Evolutionary conservation across 2,113 vertebrate species (phyloP).

Genomic region (Carlito syrichta): DNA sequence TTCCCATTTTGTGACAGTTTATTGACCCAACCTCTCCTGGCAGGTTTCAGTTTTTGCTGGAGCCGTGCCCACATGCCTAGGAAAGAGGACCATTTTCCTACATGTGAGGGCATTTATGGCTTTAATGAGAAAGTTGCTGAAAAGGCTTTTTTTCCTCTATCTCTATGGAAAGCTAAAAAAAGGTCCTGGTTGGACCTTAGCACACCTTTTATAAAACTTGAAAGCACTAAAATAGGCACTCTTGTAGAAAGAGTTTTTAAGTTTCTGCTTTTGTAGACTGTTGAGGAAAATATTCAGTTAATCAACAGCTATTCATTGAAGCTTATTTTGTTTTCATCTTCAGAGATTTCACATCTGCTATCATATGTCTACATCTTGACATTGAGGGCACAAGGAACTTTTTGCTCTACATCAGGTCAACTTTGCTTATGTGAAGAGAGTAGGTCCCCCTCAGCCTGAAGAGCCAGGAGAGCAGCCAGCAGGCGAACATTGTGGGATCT

Average conservation of each 20-base stretch:
- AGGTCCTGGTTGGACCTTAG: not conserved
- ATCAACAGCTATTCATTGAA: constrained; percentile 48
- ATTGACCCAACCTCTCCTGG: not conserved
- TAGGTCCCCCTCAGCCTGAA: no score
- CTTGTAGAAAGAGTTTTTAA: not conserved
- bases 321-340: constrained; percentile 29
- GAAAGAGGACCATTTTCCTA: not conserved
- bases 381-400: not conserved
- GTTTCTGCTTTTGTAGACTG: constrained; percentile 35
- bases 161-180: not conserved
- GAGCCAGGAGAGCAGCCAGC: not conserved
- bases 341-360: constrained; percentile 2
- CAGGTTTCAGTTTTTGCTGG: not conserved
- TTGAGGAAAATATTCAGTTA: constrained; percentile 37
- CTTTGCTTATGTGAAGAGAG: not conserved
- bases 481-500: not conserved
- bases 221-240: constrained; percentile 1
- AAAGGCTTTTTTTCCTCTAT: not conserved
- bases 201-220: not conserved
- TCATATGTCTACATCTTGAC: not conserved
- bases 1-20: not conserved
- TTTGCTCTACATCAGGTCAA: not conserved
- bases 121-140: not conserved
- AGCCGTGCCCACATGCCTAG: not conserved
- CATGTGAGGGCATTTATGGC: not conserved